Evolutionary conservation across 1,140 invertebrate genomes (phyloP), one percentile per base, ranked within the genome.

Genomic region (Lepidurus arcticus): DNA sequence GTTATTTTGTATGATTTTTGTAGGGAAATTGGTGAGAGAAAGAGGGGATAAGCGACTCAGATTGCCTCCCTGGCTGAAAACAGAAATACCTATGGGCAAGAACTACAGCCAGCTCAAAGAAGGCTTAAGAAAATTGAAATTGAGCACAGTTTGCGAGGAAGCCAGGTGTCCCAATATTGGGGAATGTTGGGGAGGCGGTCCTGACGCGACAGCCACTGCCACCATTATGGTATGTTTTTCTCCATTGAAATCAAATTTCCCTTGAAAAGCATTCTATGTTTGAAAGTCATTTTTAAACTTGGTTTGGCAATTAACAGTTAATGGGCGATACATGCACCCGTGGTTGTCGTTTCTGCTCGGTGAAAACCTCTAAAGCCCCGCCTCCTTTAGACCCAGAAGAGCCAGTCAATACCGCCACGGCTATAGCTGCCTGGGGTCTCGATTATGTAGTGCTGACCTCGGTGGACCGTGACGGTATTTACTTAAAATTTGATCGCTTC

Each of bases 111-210:
- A 90, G 83, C 85, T 99, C 16, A 99, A 98, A 83, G 88, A 92
- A 75, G 92, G 96, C 83, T 86, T 99, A 11, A 86, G 95, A 78
- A 89, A 91, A 16, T 87, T 99, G 13, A 98, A 97, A 82, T 87
- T 99, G 10, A 93, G 95, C 82, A 99, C 98, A 3, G 98, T 99
- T 1, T 99, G 98, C 86, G 96, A 99, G 85, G 98, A 99, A 87
- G 98, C 98, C 0, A 88, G 95, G 80, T 99, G 98, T 89, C 98
- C 98, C 1, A 99, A 99, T 86, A 99, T 99, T 82, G 96, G 97
- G 26, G 97, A 99, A 87, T 99, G 98, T 86, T 99, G 98, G 98
- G 97, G 96, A 80, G 97, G 93, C n/a, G 93, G 93, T 76, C 89
- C 91, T 82, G 90, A 94, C 86, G 91, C 92, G 42, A 94, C 92